Base-by-base conservation (phyloP, 2,797 vertebrate genomes). In the Chromis chromis region DNA sequence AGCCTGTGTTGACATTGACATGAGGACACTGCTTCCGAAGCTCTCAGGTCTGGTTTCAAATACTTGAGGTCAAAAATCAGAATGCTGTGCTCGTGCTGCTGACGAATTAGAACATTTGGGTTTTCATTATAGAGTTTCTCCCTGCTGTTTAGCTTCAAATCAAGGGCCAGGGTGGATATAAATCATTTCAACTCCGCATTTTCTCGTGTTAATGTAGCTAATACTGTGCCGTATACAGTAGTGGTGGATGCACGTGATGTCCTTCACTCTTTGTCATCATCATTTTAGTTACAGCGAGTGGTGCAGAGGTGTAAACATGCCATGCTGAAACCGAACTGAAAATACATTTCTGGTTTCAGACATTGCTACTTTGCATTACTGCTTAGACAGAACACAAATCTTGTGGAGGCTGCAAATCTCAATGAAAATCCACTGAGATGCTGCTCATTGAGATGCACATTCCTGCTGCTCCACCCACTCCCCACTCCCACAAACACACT, bases 361-460 rank as follows among this genome's bases (percentile, higher is more conserved):
- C 28, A 4, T 14, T 36, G 31, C 69, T 82, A 4, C 58, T 83
- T 71, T 63, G 66, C 59, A 60, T 60, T 57, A 22, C 48, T 50
- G 64, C 74, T 33, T 9, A 14, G 31, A 67, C 16, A 31, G 24
- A 76, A 52, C 60, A 66, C 76, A 72, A 78, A 84, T 87, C 73
- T 65, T 61, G 48, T 16, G 24, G 57, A 81, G 69, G 81, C 74
- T 74, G 60, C 54, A 76, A 16, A 84, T 74, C 64, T 74, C 56
- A 79, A 72, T 81, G 72, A 25, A 76, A 83, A 73, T 73, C 80
- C 76, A 46, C 81, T 5, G 77, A 76, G 74, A 79, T 60, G 67
- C 52, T 64, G 66, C 76, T 86, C 65, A 78, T 74, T 84, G 67
- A 84, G 73, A 88, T 81, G 72, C 75, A 70, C 60, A 60, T 81